Evolutionary conservation across 2,797 vertebrate genomes (phyloP).

Genomic region (Melanotaenia pygmaea): DNA sequence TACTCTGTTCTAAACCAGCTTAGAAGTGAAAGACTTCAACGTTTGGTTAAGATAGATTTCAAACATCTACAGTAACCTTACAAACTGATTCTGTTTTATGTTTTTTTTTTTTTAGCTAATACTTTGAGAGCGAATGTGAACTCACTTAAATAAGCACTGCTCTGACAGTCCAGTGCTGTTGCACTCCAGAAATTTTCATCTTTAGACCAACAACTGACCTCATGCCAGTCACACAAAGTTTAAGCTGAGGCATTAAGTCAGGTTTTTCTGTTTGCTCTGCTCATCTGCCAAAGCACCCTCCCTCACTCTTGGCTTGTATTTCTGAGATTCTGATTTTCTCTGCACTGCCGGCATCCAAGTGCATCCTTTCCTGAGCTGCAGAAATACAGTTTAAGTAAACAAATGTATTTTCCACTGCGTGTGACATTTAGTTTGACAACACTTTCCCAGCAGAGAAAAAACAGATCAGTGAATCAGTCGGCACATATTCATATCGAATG

Average conservation of each 20-base stretch:
- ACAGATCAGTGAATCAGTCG: conserved; percentile 22
- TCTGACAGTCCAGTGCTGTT: conserved; percentile 34
- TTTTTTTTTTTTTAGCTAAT: conserved; percentile 20
- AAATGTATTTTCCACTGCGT: conserved; percentile 43
- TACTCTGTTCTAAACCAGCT: background rate
- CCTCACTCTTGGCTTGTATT: conserved; percentile 58
- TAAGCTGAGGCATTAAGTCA: conserved; percentile 62
- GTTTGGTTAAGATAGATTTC: conserved; percentile 14
- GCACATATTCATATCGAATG: conserved; percentile 51
- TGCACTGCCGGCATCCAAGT: conserved; percentile 49
- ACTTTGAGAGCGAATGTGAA: conserved; percentile 8
- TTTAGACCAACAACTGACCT: conserved; percentile 58
- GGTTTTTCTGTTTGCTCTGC: conserved; percentile 62
- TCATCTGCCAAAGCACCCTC: conserved; percentile 55
- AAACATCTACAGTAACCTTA: conserved; percentile 21
- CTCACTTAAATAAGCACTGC: conserved; percentile 16
- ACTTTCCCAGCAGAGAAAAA: conserved; percentile 21
- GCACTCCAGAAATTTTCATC: conserved; percentile 52
- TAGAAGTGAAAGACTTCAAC: conserved; percentile 12
- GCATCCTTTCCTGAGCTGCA: conserved; percentile 34
- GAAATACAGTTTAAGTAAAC: conserved; percentile 57
- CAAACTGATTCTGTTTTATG: conserved; percentile 43
- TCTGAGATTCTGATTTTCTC: conserved; percentile 43
- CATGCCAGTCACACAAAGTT: conserved; percentile 59
- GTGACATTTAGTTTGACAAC: conserved; percentile 34